These are phyloP conservation scores for Carposina sasakii DNA, from an alignment of 1,140 invertebrate species.

Conservation along the genomic window DNA sequence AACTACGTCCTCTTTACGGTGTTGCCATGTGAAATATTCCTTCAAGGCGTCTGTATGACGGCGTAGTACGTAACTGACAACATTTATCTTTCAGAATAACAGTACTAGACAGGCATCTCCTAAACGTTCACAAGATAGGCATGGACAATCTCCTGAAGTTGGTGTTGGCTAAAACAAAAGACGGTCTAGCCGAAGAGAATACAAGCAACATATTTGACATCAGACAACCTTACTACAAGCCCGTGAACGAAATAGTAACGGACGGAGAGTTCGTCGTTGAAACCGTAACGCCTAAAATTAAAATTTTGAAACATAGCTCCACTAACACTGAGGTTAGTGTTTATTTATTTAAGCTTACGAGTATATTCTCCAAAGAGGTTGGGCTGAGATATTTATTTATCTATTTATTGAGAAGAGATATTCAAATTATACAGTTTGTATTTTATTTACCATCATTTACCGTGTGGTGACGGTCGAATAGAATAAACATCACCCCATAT, in stretches of 20 bases:
- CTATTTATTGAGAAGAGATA: too few relatives aligned
- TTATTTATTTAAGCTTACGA: too few relatives aligned
- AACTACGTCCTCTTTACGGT: too few relatives aligned
- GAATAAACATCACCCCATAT: too few relatives aligned
- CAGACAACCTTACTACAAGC: slow-evolving; percentile 49
- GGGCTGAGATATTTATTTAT: too few relatives aligned
- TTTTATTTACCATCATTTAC: too few relatives aligned
- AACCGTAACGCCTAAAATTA: slow-evolving; percentile 49
- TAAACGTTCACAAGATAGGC: slow-evolving; percentile 56
- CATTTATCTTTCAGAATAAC: slow-evolving; percentile 56
- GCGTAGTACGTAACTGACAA: too few relatives aligned
- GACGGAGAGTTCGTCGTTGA: slow-evolving; percentile 53
- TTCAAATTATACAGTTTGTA: too few relatives aligned
- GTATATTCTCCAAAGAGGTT: too few relatives aligned
- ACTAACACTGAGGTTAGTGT: slow-evolving; percentile 54
- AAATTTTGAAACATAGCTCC: slow-evolving; percentile 46
- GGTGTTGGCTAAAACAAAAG: slow-evolving; percentile 56
- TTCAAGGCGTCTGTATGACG: too few relatives aligned
- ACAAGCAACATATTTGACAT: slow-evolving; percentile 23
- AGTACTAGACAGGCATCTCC: slow-evolving; percentile 50
- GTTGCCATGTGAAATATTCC: too few relatives aligned
- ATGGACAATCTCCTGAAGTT: slow-evolving; percentile 53
- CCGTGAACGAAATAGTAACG: slow-evolving; percentile 36
- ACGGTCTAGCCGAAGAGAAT: slow-evolving; percentile 35
- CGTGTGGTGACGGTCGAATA: too few relatives aligned